Evolutionary conservation across 2,888 invertebrate species (phyloP).

Genomic region (Saturnia pavonia): DNA sequence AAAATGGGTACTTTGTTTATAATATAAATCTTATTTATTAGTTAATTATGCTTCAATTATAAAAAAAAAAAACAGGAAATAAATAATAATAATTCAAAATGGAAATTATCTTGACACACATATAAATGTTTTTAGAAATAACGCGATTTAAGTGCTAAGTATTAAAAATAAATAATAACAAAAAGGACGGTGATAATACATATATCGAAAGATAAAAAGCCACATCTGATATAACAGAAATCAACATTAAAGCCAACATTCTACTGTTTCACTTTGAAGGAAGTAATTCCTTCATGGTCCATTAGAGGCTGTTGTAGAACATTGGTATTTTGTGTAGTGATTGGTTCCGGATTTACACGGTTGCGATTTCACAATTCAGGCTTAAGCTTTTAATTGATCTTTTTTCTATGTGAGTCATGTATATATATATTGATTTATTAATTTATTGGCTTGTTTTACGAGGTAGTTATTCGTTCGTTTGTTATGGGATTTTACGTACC

Average conservation of each 20-base stretch:
- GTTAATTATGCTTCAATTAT: no score
- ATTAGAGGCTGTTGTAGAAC: constrained; percentile 47
- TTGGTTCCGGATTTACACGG: constrained; percentile 60
- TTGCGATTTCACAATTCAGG: constrained; percentile 58
- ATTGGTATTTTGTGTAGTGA: constrained; percentile 49
- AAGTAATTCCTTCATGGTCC: constrained; percentile 43
- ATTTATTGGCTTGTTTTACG: constrained; percentile 52
- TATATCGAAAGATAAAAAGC: background rate
- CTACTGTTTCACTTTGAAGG: constrained; percentile 22
- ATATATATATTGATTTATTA: constrained; percentile 48
- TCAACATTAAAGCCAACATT: constrained; percentile 11
- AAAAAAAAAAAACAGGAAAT: no score
- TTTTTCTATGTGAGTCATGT: constrained; percentile 50
- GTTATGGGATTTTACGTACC: constrained; percentile 47
- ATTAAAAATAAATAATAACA: background rate
- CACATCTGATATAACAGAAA: background rate
- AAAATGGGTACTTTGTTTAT: no score
- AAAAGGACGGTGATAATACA: background rate
- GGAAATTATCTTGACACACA: no score
- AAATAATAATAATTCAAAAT: no score
- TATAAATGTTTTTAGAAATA: no score
- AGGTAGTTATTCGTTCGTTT: constrained; percentile 47
- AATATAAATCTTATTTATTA: no score
- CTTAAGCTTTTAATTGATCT: constrained; percentile 58
- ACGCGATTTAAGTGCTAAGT: background rate